Conservation (phyloP, 2,888 invertebrate genomes). For the Copidosoma aretas region DNA sequence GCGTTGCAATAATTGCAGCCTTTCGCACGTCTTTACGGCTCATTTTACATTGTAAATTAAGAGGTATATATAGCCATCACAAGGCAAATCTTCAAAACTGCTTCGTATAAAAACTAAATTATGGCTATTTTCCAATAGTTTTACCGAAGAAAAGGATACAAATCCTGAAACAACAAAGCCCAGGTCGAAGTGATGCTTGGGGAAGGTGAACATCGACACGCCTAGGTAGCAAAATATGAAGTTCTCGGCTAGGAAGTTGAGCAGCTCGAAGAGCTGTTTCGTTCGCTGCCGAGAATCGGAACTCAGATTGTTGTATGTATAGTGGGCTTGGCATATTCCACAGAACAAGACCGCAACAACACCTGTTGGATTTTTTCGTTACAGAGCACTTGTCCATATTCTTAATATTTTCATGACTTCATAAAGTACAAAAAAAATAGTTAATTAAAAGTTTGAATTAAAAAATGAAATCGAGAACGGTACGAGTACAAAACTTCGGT, state of each 20-base stretch:
- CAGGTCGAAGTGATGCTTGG: slow-evolving; percentile 91
- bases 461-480: too few species aligned
- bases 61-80: too few species aligned
- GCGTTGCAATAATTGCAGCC: neutral
- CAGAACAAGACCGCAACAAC: slow-evolving; percentile 98
- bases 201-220: slow-evolving; percentile 97
- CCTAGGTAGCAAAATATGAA: slow-evolving; percentile 99
- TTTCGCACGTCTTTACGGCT: too few species aligned
- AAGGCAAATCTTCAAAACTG: too few species aligned
- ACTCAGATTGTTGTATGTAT: slow-evolving; percentile 82
- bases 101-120: too few species aligned
- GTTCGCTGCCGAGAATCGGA: slow-evolving; percentile 64
- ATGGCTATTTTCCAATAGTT: too few species aligned
- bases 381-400: too few species aligned
- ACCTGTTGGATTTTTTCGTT: slow-evolving; percentile 64
- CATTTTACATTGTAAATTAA: too few species aligned
- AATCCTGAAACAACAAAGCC: slow-evolving; percentile 92
- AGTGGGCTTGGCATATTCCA: slow-evolving; percentile 99
- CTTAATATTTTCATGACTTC: too few species aligned
- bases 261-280: slow-evolving; percentile 65
- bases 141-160: slow-evolving; percentile 77
- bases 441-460: too few species aligned
- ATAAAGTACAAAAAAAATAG: too few species aligned
- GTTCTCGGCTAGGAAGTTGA: slow-evolving; percentile 96
- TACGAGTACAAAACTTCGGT: too few species aligned